Base-by-base conservation (phyloP, 92 coral and sea anemone genomes). In the Parazoanthus darwini region DNA sequence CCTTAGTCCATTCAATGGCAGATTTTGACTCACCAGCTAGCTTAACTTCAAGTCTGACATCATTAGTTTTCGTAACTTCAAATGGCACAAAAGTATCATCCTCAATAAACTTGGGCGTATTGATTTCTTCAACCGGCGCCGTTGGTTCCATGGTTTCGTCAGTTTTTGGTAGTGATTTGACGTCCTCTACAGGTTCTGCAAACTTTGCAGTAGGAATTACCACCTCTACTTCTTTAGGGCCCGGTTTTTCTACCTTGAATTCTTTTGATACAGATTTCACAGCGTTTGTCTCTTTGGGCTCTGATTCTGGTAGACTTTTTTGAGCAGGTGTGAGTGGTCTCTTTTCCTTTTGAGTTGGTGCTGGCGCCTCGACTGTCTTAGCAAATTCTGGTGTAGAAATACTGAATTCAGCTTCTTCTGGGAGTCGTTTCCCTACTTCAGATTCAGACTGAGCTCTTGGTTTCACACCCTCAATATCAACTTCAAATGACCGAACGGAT, bases 11-110 rank as follows among this genome's bases (percentile, higher is more conserved):
- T 42, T 93, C 93, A 59, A 93, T 90, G 43, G 80, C 89, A 1
- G 98, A 95, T 44, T 88, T 78, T 42, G 93, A 91, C 42, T 86
- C 79, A 15, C 98, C 96, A 77, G 88, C 91, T 50, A 96, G 92
- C 51, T 89, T 89, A 6, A 95, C 98, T 74, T 94, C 93, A 38
- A 96, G 88, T 80, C 90, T 94, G 18, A 96, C 92, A 88, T 96
- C 98, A 2, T 97, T 94, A 67, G 90, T 91, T 65, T 93, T 92
- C 4, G 97, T 93, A 33, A 96, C 91, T 70, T 93, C 83, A 48
- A 90, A 90, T 72, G 91, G 91, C 74, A 85, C 90, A 43, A 86
- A 92, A 81, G 89, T 86, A 14, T 90, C 92, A 46, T 88, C 85
- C 80, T 92, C 94, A 8, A 93, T 91, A 79, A 94, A 92, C 82